phyloP scores from a whole-genome alignment of 2,888 invertebrate genomes.

The Oegoconia quadripuncta region DNA sequence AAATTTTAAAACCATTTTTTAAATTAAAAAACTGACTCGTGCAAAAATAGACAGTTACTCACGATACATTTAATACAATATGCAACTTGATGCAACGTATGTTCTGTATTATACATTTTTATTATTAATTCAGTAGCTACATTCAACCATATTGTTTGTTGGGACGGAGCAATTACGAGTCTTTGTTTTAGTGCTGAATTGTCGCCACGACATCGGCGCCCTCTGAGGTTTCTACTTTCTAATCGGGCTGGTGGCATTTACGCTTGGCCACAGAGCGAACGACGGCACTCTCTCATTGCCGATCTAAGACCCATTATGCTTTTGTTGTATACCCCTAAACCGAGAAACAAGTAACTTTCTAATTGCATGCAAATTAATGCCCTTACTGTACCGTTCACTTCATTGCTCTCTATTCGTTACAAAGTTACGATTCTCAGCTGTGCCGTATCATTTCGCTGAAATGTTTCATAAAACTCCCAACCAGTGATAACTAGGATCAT shows the following conservation, averaged over 20 bases:
- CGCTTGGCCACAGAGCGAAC: constrained; percentile 45
- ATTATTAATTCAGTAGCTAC: constrained; percentile 7
- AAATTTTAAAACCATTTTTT: no score
- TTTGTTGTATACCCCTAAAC: constrained; percentile 60
- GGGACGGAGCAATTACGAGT: constrained; percentile 8
- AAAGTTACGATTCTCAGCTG: not conserved
- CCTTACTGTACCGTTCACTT: constrained; percentile 23
- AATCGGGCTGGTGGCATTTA: constrained; percentile 56
- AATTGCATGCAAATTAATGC: constrained; percentile 42
- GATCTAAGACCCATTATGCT: constrained; percentile 53
- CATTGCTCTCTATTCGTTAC: constrained; percentile 13
- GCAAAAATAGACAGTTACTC: constrained; percentile 16
- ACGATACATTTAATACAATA: constrained; percentile 28
- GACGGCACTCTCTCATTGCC: constrained; percentile 51
- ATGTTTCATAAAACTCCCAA: no score
- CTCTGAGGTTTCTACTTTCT: constrained; percentile 65
- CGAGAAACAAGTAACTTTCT: constrained; percentile 52
- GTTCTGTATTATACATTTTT: constrained; percentile 12
- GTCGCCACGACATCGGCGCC: constrained; percentile 39
- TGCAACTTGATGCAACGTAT: constrained; percentile 21
- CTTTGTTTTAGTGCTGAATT: constrained; percentile 24
- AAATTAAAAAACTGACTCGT: constrained; percentile 20
- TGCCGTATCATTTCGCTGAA: not conserved
- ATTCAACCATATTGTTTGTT: constrained; percentile 10
- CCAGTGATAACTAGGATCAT: no score